Conservation (phyloP, 2,888 invertebrate genomes). For the Metallyticus violacea region DNA sequence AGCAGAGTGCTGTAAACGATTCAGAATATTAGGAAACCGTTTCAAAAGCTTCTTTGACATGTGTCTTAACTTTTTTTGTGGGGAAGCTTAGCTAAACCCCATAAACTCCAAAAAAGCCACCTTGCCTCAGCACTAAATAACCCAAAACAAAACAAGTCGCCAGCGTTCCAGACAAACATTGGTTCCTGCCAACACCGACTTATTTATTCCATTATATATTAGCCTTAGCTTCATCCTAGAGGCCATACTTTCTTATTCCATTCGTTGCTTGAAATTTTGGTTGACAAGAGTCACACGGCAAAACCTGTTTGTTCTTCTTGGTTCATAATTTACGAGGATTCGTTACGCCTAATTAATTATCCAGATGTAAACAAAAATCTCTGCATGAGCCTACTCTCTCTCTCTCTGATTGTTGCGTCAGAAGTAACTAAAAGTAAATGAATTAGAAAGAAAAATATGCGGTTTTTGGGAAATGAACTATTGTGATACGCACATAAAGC, state of each 20-base stretch:
- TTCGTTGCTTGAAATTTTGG: not conserved
- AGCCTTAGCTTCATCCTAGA: not conserved
- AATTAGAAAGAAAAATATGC: not conserved
- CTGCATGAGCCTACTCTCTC: not conserved
- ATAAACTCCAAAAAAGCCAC: not conserved
- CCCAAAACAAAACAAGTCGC: not conserved
- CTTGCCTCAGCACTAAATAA: not conserved
- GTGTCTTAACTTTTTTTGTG: not conserved
- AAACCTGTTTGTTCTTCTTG: not conserved
- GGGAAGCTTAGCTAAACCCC: not conserved
- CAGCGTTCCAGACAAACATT: not conserved
- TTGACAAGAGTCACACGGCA: not conserved
- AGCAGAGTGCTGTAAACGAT: too few relatives aligned
- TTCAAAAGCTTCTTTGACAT: not conserved
- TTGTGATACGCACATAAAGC: too few relatives aligned
- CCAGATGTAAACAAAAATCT: not conserved
- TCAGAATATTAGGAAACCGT: not conserved
- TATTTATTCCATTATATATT: not conserved
- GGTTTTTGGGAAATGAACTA: too few relatives aligned
- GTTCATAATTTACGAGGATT: not conserved
- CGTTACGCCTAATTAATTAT: slow-evolving; percentile 4
- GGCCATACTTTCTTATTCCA: not conserved
- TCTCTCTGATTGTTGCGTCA: not conserved
- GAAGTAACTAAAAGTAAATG: not conserved
- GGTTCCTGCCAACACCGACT: not conserved